Percentiles rank a stretch among this genome's conserved stretches.
Evolutionary conservation across 2,797 vertebrate genomes (phyloP).

Genomic region (Eulemur coronatus): DNA sequence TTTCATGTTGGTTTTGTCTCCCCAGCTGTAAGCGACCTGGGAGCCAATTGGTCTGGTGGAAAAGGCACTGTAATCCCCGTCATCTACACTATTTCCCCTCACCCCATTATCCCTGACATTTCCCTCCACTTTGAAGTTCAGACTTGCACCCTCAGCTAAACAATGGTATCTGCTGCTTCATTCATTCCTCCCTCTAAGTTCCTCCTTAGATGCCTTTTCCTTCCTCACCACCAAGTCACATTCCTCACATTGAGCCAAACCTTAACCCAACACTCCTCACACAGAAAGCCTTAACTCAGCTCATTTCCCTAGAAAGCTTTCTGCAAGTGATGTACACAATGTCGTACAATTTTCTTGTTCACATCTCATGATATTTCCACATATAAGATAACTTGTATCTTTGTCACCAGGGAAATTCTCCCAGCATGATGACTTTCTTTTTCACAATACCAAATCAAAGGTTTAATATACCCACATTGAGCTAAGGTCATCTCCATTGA

Average conservation of each 20-base stretch:
- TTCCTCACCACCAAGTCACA: not conserved
- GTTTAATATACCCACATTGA: not conserved
- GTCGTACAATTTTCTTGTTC: not conserved
- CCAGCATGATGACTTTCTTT: not conserved
- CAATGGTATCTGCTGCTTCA: not conserved
- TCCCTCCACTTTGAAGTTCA: not conserved
- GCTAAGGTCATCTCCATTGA: not conserved
- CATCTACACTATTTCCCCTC: not conserved
- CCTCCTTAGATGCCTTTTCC: not conserved
- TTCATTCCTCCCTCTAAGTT: not conserved
- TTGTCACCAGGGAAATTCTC: conserved; percentile 13
- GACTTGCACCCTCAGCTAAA: not conserved
- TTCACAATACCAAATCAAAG: conserved; percentile 4
- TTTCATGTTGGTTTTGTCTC: not conserved
- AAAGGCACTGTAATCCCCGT: not conserved
- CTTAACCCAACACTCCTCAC: not conserved
- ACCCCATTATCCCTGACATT: not conserved
- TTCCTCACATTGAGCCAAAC: not conserved
- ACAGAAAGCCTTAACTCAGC: not conserved
- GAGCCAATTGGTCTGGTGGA: not conserved
- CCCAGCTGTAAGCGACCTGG: not conserved
- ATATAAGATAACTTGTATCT: not conserved
- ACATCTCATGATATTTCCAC: not conserved
- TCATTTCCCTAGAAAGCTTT: not conserved
- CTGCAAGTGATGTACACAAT: not conserved